Base-by-base conservation (phyloP, 1,140 invertebrate genomes). In the Ylistrum balloti region DNA sequence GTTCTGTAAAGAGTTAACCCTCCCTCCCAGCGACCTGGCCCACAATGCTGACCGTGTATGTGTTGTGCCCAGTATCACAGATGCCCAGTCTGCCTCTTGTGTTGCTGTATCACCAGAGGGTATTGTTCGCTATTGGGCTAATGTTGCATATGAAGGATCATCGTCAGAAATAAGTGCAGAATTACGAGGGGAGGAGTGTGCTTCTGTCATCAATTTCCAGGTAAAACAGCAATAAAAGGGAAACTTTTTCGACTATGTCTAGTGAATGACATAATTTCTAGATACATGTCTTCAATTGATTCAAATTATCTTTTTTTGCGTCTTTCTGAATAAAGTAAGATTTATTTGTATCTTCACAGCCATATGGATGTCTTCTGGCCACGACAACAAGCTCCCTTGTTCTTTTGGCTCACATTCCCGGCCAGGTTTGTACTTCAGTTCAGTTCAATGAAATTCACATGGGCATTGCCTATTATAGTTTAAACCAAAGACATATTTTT, bases 31-130 rank as follows among this genome's bases (percentile, higher is more conserved):
- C 95, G 98, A 99, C 96, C 96, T 99, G 22, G 98, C 98, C 1
- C 98, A 99, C 95, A 98, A 98, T 95, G 98, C 98, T n/a, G 97
- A 98, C 90, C 97, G 99, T 34, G 98, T 99, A 10, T 97, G 97
- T 91, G 97, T 99, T 11, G 98, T 98, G 95, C 96, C 97, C 86
- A 92, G 91, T 87, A 96, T 97, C 7, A 96, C 97, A 91, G 97
- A 97, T 20, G 97, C 97, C 90, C 97, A 98, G 88, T 98, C 98
- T 34, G 99, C 98, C 94, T 94, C 95, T 15, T 96, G 95, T 92
- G 97, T 99, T 93, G 98, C 98, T 56, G 98, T 99, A 0, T 99
- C 98, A 17, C 98, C 99, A 33, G 98, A 99, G 95, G 99, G 98
- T n/a, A 97, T 98, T 45, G 97, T 98, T 3, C 97, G 98, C 22